phyloP scores from a whole-genome alignment of 2,113 vertebrate species.

The Hippotragus niger region DNA sequence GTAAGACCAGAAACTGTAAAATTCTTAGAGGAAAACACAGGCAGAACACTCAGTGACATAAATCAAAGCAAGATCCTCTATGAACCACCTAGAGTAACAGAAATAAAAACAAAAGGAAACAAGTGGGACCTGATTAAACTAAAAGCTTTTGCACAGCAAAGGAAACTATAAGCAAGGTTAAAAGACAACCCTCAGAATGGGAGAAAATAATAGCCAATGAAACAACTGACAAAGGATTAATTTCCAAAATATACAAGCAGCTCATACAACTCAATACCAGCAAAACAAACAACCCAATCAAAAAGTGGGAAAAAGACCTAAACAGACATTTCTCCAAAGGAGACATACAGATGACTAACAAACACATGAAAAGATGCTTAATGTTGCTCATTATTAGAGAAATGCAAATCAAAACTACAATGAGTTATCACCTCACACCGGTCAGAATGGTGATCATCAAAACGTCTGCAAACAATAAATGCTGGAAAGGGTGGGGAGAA shows the following conservation, averaged over 20 bases:
- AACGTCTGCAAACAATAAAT: background rate
- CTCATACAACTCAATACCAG: background rate
- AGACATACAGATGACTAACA: background rate
- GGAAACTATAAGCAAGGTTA: background rate
- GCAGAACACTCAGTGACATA: background rate
- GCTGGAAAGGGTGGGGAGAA: background rate
- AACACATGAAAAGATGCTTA: background rate
- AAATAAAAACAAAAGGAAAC: background rate
- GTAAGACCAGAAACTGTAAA: background rate
- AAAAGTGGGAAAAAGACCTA: background rate
- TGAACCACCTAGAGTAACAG: background rate
- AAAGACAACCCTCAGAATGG: background rate
- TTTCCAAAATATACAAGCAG: background rate
- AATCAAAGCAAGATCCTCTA: background rate
- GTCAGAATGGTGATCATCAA: background rate
- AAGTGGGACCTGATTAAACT: background rate
- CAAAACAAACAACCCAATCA: background rate
- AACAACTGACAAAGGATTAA: background rate
- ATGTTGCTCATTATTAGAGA: background rate
- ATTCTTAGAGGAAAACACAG: background rate
- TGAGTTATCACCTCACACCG: background rate
- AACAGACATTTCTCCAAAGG: background rate
- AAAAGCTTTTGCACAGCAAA: background rate
- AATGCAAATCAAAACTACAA: background rate
- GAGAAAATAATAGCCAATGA: background rate